A percentile compares a stretch with the other conserved stretches of the same genome.
Conservation (phyloP, 2,888 invertebrate genomes). For the Villa cingulata region DNA sequence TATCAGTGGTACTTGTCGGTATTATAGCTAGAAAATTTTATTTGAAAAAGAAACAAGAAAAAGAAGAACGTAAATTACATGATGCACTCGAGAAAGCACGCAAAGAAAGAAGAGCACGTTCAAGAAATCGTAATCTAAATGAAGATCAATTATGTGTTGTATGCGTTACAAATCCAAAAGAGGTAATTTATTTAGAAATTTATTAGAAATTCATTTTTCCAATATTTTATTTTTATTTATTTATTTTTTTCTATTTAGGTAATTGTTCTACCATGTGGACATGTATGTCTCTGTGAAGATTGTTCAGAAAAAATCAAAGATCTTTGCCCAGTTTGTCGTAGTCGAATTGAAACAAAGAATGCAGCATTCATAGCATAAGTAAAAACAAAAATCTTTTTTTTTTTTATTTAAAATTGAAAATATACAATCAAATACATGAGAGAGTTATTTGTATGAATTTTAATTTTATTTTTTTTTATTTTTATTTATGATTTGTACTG, state of each 20-base stretch:
- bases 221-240: neutral
- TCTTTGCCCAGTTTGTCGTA: constrained; percentile 69
- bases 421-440: too few species aligned
- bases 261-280: constrained; percentile 77
- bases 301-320: constrained; percentile 59
- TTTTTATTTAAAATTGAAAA: too few species aligned
- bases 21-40: constrained; percentile 42
- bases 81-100: constrained; percentile 51
- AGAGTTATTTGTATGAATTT: too few species aligned
- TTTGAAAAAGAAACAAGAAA: constrained; percentile 39
- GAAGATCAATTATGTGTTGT: constrained; percentile 64
- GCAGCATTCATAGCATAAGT: constrained; percentile 60
- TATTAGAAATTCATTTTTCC: neutral
- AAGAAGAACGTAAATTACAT: constrained; percentile 45
- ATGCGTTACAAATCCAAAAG: constrained; percentile 72
- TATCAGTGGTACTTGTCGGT: constrained; percentile 40
- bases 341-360: constrained; percentile 50
- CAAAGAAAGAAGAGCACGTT: constrained; percentile 49
- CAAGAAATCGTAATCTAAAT: constrained; percentile 40
- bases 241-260: constrained; percentile 40
- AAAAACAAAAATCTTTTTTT: neutral
- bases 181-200: constrained; percentile 37
- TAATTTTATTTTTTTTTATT: too few species aligned
- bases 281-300: constrained; percentile 79
- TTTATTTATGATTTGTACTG: too few species aligned